Evolutionary conservation across 2,113 vertebrate genomes (phyloP), one percentile per base, ranked within the genome.

Genomic region (Sinosuthora webbiana): DNA sequence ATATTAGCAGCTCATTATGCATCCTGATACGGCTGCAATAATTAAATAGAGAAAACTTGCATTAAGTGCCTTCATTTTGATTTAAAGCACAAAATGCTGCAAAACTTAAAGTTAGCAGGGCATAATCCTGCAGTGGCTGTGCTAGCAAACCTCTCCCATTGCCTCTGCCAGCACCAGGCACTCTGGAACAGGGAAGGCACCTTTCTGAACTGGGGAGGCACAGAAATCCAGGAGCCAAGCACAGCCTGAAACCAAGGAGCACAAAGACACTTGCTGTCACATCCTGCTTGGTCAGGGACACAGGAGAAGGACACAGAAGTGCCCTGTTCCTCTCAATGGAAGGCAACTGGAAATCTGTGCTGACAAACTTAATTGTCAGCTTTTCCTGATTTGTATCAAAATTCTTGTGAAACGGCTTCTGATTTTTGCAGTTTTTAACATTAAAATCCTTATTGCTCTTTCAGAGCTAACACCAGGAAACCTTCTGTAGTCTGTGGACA

Each of bases 1-100:
- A 95, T 87, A 94, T 95, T 55, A 94, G 84, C 82, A 97, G 82
- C 55, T 84, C 93, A 67, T 89, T 95, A 87, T 73, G 90, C 91
- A 95, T 45, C 87, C 81, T 75, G 92, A 88, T 96, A 85, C 0
- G 8, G 83, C 71, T 83, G 91, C 78, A 80, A 8, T 81, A 95
- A 95, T 95, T 96, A 97, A 95, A 92, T 30, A 94, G 59, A 76
- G 73, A 73, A 94, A 92, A 87, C 79, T 86, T 67, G 37, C 78
- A 94, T 91, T 89, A 86, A 83, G 78, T 1, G 0, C 77, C 82
- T 64, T 64, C 6, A 0, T 25, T 79, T 77, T 95, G 85, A 95
- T 93, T 96, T 96, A 95, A 89, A 95, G 83, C 87, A 49, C 50
- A 45, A 68, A 94, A 64, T 0, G 41, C 85, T 64, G 80, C 88